Percentiles rank a stretch among this genome's conserved stretches.
Conservation (phyloP, 2,888 invertebrate species). For the Torymus tubicola region DNA sequence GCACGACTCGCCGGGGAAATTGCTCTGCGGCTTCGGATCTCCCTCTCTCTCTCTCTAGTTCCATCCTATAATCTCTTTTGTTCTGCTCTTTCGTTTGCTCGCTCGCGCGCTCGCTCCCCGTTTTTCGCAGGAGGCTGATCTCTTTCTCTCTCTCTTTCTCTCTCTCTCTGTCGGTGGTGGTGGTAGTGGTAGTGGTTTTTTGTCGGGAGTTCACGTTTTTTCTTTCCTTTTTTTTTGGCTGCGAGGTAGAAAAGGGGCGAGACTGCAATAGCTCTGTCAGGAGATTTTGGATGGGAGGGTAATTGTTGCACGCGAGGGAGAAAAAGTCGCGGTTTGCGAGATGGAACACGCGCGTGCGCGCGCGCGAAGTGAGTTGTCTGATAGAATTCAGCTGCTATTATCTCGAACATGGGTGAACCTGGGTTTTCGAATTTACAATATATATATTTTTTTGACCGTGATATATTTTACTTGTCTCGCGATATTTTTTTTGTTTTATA, state of each 20-base stretch:
- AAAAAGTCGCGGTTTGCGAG: not conserved
- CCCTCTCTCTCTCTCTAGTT: not conserved
- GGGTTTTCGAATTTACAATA: no score
- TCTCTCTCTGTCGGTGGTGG: no score
- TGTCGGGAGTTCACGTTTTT: no score
- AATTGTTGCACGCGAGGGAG: not conserved
- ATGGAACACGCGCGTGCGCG: not conserved
- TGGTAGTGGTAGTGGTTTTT: no score
- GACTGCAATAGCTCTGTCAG: not conserved
- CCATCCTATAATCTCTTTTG: slow-evolving; percentile 41
- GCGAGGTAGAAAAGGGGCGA: no score
- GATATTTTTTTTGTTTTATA: not conserved
- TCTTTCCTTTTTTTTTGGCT: no score
- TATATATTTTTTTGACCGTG: no score
- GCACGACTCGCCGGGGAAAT: slow-evolving; percentile 51
- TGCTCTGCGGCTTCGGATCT: slow-evolving; percentile 44
- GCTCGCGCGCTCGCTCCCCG: not conserved
- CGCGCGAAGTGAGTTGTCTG: not conserved
- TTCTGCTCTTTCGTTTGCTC: slow-evolving; percentile 24
- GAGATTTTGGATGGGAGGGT: not conserved
- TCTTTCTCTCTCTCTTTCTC: not conserved
- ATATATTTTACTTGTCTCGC: no score
- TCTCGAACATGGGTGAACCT: no score
- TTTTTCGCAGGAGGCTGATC: not conserved
- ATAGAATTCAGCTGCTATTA: not conserved